Percentiles rank a stretch among this genome's conserved stretches.
These are phyloP conservation scores for Orientallactaga sibirica DNA, from an alignment of 2,797 vertebrate genomes.

Conservation along the genomic window DNA sequence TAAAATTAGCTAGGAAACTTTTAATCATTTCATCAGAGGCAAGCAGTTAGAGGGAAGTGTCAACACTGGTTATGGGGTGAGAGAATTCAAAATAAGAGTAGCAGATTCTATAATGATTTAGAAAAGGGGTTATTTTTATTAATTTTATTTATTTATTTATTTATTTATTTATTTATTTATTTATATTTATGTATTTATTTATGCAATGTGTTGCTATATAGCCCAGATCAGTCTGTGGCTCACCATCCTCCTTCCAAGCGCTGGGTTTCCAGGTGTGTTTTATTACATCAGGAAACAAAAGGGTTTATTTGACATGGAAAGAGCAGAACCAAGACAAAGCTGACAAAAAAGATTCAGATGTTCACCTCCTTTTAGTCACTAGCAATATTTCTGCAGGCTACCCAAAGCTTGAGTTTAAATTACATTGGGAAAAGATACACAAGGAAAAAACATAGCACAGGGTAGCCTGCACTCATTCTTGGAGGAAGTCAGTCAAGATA, in stretches of 20 bases:
- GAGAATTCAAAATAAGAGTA: slow-evolving; percentile 33
- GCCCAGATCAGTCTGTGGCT: background rate
- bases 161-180: background rate
- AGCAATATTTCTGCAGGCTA: background rate
- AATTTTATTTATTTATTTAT: background rate
- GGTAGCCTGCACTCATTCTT: rapidly evolving
- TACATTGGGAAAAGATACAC: no score
- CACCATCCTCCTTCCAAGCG: background rate
- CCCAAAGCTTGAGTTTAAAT: background rate
- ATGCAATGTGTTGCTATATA: background rate
- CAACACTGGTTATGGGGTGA: slow-evolving; percentile 77
- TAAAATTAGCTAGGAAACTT: slow-evolving; percentile 87
- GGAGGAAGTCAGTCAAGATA: background rate
- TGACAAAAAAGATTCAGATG: background rate
- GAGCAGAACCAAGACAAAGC: background rate
- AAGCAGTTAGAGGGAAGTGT: slow-evolving; percentile 75
- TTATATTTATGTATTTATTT: background rate
- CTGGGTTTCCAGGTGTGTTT: background rate
- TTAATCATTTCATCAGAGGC: slow-evolving; percentile 71
- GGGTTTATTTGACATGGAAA: slow-evolving; percentile 29
- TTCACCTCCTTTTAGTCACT: background rate
- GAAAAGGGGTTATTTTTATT: background rate
- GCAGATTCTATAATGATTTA: slow-evolving; percentile 46
- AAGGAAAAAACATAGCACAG: background rate
- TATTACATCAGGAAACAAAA: background rate